Base-by-base conservation (phyloP, 2,113 vertebrate genomes). In the Cavia aperea region DNA sequence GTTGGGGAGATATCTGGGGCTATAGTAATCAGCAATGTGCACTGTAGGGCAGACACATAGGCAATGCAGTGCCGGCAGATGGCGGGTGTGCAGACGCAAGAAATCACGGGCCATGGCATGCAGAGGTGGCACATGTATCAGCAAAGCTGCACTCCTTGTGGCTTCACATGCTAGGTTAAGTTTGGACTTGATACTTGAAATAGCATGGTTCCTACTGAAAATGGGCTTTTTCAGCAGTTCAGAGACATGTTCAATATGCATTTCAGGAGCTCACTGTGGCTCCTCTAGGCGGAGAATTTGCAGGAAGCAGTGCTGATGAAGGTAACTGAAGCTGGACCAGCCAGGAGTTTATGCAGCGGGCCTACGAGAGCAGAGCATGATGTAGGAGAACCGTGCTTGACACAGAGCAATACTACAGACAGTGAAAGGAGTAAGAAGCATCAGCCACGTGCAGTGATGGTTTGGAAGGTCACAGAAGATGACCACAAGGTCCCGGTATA, bases 41-140 rank as follows among this genome's bases (percentile, higher is more conserved):
- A 51, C 3, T 8, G n/a, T 4, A 24, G 66, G 19, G 26, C n/a
- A 51, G 31, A 43, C 19, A 70, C 0, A 11, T 1, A 16, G 10
- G 46, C 15, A 65, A 73, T 18, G 31, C 11, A 11, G 29, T 3
- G 43, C 5, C 1, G 21, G 81, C 2, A 4, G 39, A 6, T 3
- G 18, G 21, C n/a, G n/a, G 43, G 43, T 49, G 82, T 11, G 9
- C 1, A 58, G 77, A 83, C 5, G 9, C 4, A 65, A 24, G 49
- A 26, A 31, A 13, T 23, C 26, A 8, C 0, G 65, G 26, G 5
- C 6, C 29, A 39, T 36, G 81, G 43, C 56, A 6, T 15, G 26
- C 0, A 65, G 15, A 81, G 24, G 11, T 13, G 4, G 36, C 15
- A 66, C 43, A 36, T 11, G 1, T 13, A 15, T 10, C 21, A 5